These are phyloP conservation scores for Triplophysa dalaica DNA, from an alignment of 2,113 vertebrate genomes.

Conservation along the genomic window DNA sequence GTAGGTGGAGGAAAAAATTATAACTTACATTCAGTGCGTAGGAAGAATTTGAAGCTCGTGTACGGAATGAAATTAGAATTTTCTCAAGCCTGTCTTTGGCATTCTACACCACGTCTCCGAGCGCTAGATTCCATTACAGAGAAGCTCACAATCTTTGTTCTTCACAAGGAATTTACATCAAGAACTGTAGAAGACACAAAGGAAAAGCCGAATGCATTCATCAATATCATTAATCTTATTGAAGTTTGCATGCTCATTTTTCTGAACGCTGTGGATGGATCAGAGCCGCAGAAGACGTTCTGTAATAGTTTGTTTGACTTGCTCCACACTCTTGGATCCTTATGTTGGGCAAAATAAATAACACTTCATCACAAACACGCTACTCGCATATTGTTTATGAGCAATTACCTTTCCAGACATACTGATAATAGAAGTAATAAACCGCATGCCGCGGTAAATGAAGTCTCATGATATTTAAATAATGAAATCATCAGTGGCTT, in stretches of 20 bases:
- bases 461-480: slow-evolving; percentile 38
- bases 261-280: slow-evolving; percentile 42
- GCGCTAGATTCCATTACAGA: slow-evolving; percentile 47
- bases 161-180: slow-evolving; percentile 52
- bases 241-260: slow-evolving; percentile 59
- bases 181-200: slow-evolving; percentile 44
- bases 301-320: slow-evolving; percentile 51
- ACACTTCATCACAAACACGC: slow-evolving; percentile 43
- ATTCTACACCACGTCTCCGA: slow-evolving; percentile 43
- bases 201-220: slow-evolving; percentile 45
- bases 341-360: slow-evolving; percentile 42
- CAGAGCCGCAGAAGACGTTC: slow-evolving; percentile 42
- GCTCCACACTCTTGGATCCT: slow-evolving; percentile 36
- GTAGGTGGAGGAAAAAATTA: slow-evolving; percentile 37
- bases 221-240: slow-evolving; percentile 65
- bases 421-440: slow-evolving; percentile 52
- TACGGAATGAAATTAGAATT: slow-evolving; percentile 50
- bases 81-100: slow-evolving; percentile 51
- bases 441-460: slow-evolving; percentile 39
- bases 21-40: slow-evolving; percentile 44
- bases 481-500: slow-evolving; percentile 35
- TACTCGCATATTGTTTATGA: slow-evolving; percentile 31
- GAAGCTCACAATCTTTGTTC: slow-evolving; percentile 47
- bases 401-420: slow-evolving; percentile 48
- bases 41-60: slow-evolving; percentile 48